A percentile compares a stretch with the other conserved stretches of the same genome.
These are phyloP conservation scores for Gallinago jamesoni DNA, from an alignment of 2,113 vertebrate genomes.

Conservation along the genomic window DNA sequence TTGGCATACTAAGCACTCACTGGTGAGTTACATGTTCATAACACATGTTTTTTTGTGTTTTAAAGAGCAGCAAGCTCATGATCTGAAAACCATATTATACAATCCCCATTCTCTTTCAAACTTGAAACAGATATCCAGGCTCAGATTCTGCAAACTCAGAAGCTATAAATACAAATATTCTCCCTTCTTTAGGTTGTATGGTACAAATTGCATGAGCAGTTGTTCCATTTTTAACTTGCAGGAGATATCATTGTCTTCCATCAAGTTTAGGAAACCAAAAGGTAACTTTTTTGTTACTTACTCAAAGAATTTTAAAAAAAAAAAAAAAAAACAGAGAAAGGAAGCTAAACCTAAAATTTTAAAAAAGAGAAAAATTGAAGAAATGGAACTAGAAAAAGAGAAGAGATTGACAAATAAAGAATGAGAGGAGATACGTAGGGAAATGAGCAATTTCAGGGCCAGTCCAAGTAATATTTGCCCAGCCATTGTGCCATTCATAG, in stretches of 20 bases:
- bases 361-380: fast-evolving
- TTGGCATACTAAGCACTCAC: neutral
- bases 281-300: neutral
- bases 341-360: neutral
- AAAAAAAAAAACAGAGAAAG: neutral
- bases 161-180: neutral
- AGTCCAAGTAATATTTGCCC: neutral
- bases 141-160: neutral
- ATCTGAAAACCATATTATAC: neutral
- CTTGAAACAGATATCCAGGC: neutral
- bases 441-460: no score
- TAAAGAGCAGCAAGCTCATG: neutral
- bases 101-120: neutral
- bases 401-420: neutral
- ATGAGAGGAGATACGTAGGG: neutral
- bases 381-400: neutral
- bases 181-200: neutral
- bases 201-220: neutral
- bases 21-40: neutral
- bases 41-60: neutral
- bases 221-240: neutral
- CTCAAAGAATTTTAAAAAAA: neutral
- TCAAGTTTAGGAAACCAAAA: neutral
- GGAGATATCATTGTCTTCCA: neutral
- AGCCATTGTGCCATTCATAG: neutral